Conservation (phyloP, 2,797 vertebrate species). For the Orestias chungarensis region DNA sequence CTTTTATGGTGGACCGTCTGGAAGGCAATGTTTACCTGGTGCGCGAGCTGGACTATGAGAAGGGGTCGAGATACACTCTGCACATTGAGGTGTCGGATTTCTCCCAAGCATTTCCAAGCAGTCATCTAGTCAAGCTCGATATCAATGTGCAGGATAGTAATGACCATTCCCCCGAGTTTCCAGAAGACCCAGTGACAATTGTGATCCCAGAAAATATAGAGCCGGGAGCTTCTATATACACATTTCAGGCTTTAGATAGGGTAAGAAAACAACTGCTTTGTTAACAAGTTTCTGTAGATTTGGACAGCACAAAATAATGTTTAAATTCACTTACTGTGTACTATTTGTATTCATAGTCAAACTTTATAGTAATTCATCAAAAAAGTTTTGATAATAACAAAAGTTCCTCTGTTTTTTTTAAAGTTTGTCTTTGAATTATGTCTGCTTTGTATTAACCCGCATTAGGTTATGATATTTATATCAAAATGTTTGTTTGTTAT, state of each 20-base stretch:
- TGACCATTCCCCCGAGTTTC: slow-evolving; percentile 89
- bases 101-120: slow-evolving; percentile 82
- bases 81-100: slow-evolving; percentile 89
- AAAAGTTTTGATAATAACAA: not conserved
- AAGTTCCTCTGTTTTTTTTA: not conserved
- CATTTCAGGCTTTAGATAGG: slow-evolving; percentile 89
- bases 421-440: not conserved
- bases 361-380: not conserved
- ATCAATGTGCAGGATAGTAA: slow-evolving; percentile 93
- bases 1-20: slow-evolving; percentile 89
- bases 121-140: slow-evolving; percentile 86
- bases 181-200: slow-evolving; percentile 90
- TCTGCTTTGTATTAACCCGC: not conserved
- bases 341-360: too few species aligned
- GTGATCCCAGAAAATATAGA: slow-evolving; percentile 89
- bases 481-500: not conserved
- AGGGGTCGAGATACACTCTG: slow-evolving; percentile 83
- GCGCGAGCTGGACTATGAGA: slow-evolving; percentile 91
- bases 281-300: not conserved
- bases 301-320: not conserved
- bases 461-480: too few species aligned
- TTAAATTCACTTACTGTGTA: not conserved
- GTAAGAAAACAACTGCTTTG: slow-evolving; percentile 66
- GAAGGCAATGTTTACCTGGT: slow-evolving; percentile 90
- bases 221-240: slow-evolving; percentile 85